Conservation (phyloP, 2,888 invertebrate species). For the Pandemis cinnamomeana region DNA sequence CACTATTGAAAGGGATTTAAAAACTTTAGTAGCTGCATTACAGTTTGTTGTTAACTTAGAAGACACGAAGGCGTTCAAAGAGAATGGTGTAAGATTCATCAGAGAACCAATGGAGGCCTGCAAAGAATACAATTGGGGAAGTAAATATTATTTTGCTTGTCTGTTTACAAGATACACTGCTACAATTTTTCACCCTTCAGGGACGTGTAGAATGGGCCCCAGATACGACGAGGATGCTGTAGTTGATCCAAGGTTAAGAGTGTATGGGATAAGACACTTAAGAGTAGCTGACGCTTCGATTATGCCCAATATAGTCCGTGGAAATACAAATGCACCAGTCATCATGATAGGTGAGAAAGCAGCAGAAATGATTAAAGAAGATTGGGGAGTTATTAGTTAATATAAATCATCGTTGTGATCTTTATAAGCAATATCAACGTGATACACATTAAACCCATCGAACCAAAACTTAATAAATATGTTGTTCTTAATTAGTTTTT, state of each 20-base stretch:
- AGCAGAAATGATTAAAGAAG: conserved; percentile 70
- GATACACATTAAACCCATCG: neutral
- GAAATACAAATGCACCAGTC: conserved; percentile 92
- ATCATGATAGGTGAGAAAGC: conserved; percentile 92
- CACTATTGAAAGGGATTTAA: conserved; percentile 84
- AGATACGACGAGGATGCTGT: conserved; percentile 67
- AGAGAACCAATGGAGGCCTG: conserved; percentile 85
- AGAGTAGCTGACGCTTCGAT: conserved; percentile 92
- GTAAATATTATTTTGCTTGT: conserved; percentile 87
- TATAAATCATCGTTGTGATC: neutral
- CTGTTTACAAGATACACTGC: conserved; percentile 85
- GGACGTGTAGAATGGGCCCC: conserved; percentile 76
- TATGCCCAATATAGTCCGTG: conserved; percentile 91
- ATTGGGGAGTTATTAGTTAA: conserved; percentile 53
- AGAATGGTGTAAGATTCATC: conserved; percentile 82
- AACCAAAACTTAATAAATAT: neutral
- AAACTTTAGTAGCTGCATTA: conserved; percentile 85
- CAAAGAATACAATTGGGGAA: conserved; percentile 79
- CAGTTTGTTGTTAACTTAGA: conserved; percentile 84
- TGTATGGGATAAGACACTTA: conserved; percentile 72
- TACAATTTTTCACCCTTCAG: conserved; percentile 79
- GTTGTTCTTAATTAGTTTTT: neutral
- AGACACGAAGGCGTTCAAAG: conserved; percentile 81
- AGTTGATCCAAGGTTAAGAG: conserved; percentile 65
- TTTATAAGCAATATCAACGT: neutral